Evolutionary conservation across 1,140 invertebrate genomes (phyloP).

Genomic region (Dysdera silvatica): DNA sequence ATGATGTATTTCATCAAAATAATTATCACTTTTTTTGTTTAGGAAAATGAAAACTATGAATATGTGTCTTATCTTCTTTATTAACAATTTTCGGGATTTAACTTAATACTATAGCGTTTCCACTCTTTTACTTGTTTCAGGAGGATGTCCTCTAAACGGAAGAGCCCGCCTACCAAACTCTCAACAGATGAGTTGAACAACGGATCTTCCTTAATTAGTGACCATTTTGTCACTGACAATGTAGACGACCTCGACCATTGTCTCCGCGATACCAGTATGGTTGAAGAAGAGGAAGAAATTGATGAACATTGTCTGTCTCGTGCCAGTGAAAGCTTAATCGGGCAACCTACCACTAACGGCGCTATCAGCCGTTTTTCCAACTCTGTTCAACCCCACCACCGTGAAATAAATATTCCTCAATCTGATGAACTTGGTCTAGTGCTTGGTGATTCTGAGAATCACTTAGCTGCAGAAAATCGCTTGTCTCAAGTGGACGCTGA

Average conservation of each 20-base stretch:
- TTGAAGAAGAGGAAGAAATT: not conserved
- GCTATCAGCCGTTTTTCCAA: not conserved
- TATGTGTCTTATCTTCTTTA: too few relatives aligned
- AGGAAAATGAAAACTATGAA: too few relatives aligned
- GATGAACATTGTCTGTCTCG: not conserved
- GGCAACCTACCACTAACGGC: not conserved
- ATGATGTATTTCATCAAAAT: too few relatives aligned
- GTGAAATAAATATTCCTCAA: not conserved
- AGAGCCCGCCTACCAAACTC: constrained; percentile 80
- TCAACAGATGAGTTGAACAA: constrained; percentile 35
- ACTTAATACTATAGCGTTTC: not conserved
- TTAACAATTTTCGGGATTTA: not conserved
- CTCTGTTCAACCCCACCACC: not conserved
- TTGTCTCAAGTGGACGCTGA: constrained; percentile 9
- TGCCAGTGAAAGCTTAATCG: not conserved
- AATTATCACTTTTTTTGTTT: too few relatives aligned
- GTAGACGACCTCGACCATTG: constrained; percentile 2
- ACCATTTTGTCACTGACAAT: constrained; percentile 2
- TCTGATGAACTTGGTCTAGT: not conserved
- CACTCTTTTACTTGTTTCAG: constrained; percentile 45
- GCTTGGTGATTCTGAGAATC: not conserved
- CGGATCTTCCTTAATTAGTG: not conserved
- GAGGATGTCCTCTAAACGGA: constrained; percentile 89
- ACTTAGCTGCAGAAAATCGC: not conserved
- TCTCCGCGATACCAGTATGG: not conserved